Evolutionary conservation across 2,113 vertebrate genomes (phyloP).

Genomic region (Grantiella picta): DNA sequence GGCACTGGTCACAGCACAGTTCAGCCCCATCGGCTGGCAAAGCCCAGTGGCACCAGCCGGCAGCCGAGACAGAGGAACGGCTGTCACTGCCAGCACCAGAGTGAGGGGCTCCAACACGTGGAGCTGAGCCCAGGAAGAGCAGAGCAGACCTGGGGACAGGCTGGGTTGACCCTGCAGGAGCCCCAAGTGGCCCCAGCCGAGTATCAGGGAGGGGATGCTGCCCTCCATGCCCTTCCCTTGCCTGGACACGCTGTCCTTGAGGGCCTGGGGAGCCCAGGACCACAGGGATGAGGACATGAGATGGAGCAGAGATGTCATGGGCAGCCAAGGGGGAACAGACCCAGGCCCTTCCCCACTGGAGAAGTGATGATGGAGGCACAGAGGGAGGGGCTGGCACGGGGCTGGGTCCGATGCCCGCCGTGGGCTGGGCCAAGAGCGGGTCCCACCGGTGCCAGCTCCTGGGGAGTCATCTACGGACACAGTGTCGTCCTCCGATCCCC

Average conservation of each 20-base stretch:
- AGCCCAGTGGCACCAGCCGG: rapidly evolving
- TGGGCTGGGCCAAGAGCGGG: neutral
- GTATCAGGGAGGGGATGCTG: neutral
- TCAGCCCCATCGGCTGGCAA: neutral
- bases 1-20: neutral
- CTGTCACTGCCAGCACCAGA: neutral
- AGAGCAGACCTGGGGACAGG: neutral
- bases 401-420: neutral
- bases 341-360: neutral
- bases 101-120: rapidly evolving
- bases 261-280: neutral
- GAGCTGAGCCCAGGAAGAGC: neutral
- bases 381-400: neutral
- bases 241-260: rapidly evolving
- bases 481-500: neutral
- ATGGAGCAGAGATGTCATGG: neutral
- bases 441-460: neutral
- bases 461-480: neutral
- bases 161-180: neutral
- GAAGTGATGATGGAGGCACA: neutral
- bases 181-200: rapidly evolving
- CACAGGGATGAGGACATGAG: rapidly evolving
- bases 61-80: neutral
- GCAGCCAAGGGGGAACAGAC: neutral
- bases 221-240: neutral